Conservation (phyloP, 2,888 invertebrate species). For the Eulithis testata region DNA sequence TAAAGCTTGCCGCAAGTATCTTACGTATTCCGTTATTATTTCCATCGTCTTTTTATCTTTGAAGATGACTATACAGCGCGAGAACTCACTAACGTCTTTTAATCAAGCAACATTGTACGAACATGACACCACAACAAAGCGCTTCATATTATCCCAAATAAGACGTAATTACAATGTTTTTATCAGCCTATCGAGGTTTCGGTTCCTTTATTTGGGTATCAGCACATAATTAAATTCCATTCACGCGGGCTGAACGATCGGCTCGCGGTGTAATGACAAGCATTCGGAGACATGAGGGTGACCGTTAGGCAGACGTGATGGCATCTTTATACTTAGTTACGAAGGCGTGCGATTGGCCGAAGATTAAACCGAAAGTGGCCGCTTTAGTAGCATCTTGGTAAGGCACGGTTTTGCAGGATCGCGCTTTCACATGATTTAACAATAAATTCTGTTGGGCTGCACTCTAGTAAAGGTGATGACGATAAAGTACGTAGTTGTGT, state of each 20-base stretch:
- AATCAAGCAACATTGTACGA: constrained; percentile 18
- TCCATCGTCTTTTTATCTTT: not conserved
- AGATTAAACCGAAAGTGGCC: constrained; percentile 9
- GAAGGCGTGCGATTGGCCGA: constrained; percentile 28
- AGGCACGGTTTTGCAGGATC: too few relatives aligned
- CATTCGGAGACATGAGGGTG: constrained; percentile 58
- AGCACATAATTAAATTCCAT: constrained; percentile 55
- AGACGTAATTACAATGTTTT: constrained; percentile 33
- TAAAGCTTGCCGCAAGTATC: too few relatives aligned
- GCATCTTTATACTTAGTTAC: constrained; percentile 53
- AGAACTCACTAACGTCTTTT: not conserved
- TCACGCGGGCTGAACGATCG: constrained; percentile 53
- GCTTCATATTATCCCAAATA: constrained; percentile 21
- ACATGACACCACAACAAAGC: constrained; percentile 20
- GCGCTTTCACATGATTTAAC: too few relatives aligned
- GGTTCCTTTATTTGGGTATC: constrained; percentile 40
- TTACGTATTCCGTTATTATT: not conserved
- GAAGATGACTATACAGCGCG: not conserved
- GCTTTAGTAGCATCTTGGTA: not conserved
- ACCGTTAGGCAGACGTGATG: constrained; percentile 74
- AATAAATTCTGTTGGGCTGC: not conserved
- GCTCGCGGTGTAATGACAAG: constrained; percentile 62
- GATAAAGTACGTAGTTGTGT: not conserved
- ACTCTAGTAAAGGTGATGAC: not conserved
- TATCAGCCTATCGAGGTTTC: constrained; percentile 33